Base-by-base conservation (phyloP, 2,113 vertebrate genomes). In the Brachyistius frenatus region DNA sequence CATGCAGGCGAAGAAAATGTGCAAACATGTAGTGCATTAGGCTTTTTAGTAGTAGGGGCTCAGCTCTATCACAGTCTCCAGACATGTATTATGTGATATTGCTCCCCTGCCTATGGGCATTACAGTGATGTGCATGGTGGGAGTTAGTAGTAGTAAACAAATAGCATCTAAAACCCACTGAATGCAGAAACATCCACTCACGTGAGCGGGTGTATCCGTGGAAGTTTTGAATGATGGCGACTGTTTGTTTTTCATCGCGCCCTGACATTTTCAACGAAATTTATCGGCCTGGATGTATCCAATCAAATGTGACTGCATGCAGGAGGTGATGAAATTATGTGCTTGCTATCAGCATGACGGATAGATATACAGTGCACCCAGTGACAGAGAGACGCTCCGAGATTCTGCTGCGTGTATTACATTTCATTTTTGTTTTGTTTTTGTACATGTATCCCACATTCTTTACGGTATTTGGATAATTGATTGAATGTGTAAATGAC, bases 401-500 rank as follows among this genome's bases (percentile, higher is more conserved):
- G 66, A 58, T 65, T 74, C 41, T 4, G 66, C 31, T 9, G 44
- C 50, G 39, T 11, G 5, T 46, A 9, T 46, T 46, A 1, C 44
- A 7, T 46, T 46, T 46, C 2, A 23, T 46, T 46, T 46, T 2
- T 3, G 23, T 23, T 23, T 23, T 23, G 23, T 23, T 23, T 44
- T 9, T 63, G 58, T 32, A 77, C 23, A 54, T 13, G 39, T 72
- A 52, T 63, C 58, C n/a, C 46, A 23, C 31, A 6, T 60, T 77
- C 80, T 72, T 76, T 61, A 31, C 32, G 36, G 80, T 81, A 82
- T 88, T 91, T 89, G 70, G 67, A 86, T 87, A 87, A 88, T 84
- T 90, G 84, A 91, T 83, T 82, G 66, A 72, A 54, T 68, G 81
- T 41, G 76, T 78, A 84, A 88, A 91, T 87, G 78, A 84, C 81